Base-by-base conservation (phyloP, 2,888 invertebrate species). In the Meiosimyza platycephala region DNA sequence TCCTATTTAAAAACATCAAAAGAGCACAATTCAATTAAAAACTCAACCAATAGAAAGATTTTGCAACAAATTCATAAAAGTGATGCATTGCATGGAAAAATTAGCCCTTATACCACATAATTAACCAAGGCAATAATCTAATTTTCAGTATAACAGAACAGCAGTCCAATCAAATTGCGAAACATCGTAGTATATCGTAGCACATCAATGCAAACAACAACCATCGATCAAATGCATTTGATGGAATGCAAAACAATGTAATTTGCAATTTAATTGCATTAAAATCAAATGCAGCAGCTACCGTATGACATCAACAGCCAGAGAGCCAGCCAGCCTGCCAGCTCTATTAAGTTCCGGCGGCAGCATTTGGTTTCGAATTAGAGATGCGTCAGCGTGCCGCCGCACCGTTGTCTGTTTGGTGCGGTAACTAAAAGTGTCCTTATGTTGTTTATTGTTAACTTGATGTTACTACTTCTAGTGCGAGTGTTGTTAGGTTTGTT, bases 211-310 rank as follows among this genome's bases (percentile, higher is more conserved):
- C 55, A 40, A 40, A 6, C 40, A 40, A 40, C 40, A 40, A 40
- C 40, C 47, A 67, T 40, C 40, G 28, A 52, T 60, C 69, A 33
- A 62, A 40, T 62, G 60, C 69, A 69, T 69, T 60, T 69, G 51
- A 60, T 60, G 62, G 62, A 69, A 22, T 70, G 63, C 70, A 63
- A 70, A 70, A 55, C 70, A 70, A 70, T 70, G 74, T 76, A 76
- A 78, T 80, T 80, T 78, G 69, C 76, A 74, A 72, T 66, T 71
- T 80, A 81, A 81, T 81, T 80, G 77, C 77, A 80, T 81, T 81
- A 80, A 78, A 78, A 76, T 75, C 70, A 63, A 70, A 63, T 63
- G 63, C 70, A 63, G 22, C 40, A 33, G 33, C 64, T 11, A 16
- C 33, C 48, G 60, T 28, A 15, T 7, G 52, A 50, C 70, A 33